These are phyloP conservation scores for Plotosus lineatus DNA, from an alignment of 2,113 vertebrate genomes.

Conservation along the genomic window DNA sequence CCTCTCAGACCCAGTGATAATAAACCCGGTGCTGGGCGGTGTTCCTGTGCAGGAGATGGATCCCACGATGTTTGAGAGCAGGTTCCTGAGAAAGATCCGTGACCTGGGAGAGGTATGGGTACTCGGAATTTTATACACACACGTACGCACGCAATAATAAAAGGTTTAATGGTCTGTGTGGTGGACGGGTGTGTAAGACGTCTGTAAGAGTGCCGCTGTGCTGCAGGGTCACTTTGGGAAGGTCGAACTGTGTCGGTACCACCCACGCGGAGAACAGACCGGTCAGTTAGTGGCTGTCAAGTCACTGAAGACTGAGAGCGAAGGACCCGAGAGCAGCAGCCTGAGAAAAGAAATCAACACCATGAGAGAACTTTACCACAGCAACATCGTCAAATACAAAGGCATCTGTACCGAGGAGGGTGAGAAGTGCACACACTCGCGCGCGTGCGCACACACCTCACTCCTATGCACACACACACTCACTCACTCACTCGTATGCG, in stretches of 20 bases:
- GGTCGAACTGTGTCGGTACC: slow-evolving; percentile 85
- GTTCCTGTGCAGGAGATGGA: slow-evolving; percentile 77
- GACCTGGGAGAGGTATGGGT: slow-evolving; percentile 79
- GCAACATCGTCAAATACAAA: slow-evolving; percentile 88
- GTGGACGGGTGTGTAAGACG: not conserved
- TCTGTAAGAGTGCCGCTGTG: not conserved
- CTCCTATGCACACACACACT: not conserved
- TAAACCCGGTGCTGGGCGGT: slow-evolving; percentile 15
- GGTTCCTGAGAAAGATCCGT: slow-evolving; percentile 80
- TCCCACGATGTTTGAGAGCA: slow-evolving; percentile 81
- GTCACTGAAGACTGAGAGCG: slow-evolving; percentile 81
- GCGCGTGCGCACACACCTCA: not conserved
- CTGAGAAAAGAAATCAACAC: slow-evolving; percentile 87
- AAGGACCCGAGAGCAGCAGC: slow-evolving; percentile 80
- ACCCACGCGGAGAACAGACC: slow-evolving; percentile 81
- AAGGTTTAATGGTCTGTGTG: not conserved
- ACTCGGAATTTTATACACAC: not conserved
- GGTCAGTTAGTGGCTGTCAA: slow-evolving; percentile 87
- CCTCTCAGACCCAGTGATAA: slow-evolving; percentile 44
- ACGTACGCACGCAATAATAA: not conserved
- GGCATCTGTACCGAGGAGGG: slow-evolving; percentile 86
- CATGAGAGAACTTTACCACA: slow-evolving; percentile 82
- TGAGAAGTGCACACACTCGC: slow-evolving; percentile 50
- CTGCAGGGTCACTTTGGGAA: slow-evolving; percentile 85
- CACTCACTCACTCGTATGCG: not conserved